A percentile compares a stretch with the other conserved stretches of the same genome.
phyloP scores from a whole-genome alignment of 2,797 vertebrate species.

The Otus scops region DNA sequence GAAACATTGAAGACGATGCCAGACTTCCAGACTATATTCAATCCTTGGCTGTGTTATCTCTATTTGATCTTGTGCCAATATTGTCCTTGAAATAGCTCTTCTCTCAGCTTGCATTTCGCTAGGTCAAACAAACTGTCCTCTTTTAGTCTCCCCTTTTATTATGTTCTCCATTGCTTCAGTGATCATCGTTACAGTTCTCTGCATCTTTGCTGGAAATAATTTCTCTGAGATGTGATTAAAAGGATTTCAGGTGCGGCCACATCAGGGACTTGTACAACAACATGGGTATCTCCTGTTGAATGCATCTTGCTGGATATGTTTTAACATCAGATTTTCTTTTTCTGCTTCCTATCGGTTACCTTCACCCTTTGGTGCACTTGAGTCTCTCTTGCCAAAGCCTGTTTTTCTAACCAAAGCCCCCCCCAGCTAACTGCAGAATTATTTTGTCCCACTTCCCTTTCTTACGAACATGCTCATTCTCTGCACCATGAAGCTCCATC shows the following conservation, averaged over 20 bases:
- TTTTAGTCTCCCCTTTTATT: not conserved
- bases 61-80: not conserved
- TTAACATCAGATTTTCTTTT: not conserved
- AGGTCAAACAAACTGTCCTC: slow-evolving; percentile 4
- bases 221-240: not conserved
- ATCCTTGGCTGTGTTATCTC: not conserved
- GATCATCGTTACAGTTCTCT: not conserved
- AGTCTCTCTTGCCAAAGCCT: not conserved
- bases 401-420: not conserved
- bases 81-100: not conserved
- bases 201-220: not conserved
- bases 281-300: not conserved
- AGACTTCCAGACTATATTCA: not conserved
- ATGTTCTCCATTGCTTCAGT: not conserved
- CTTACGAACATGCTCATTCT: not conserved
- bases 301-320: not conserved
- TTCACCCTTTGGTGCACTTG: not conserved
- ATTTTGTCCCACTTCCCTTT: not conserved
- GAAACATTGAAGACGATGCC: not conserved
- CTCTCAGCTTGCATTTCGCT: not conserved
- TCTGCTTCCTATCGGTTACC: not conserved
- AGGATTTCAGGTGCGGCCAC: not conserved
- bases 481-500: not conserved
- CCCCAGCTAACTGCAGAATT: not conserved
- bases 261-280: not conserved